A percentile compares a stretch with the other conserved stretches of the same genome.
These are phyloP conservation scores for Epinotia ramella DNA, from an alignment of 2,888 invertebrate genomes.

Conservation along the genomic window DNA sequence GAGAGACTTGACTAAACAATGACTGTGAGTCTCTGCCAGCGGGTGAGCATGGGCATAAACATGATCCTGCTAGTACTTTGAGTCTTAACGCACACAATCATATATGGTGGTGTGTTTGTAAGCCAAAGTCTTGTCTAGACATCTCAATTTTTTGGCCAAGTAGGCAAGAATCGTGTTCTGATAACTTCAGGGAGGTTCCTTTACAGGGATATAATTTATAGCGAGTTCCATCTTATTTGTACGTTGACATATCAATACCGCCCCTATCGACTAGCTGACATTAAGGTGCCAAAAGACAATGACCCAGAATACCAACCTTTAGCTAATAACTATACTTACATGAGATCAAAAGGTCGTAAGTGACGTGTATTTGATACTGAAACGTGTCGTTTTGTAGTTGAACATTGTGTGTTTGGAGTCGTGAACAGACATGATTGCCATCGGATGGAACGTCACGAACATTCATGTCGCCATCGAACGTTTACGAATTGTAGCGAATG, in stretches of 20 bases:
- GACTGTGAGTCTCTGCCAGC: too few species aligned
- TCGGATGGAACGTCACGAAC: conserved; percentile 74
- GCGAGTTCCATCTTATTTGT: conserved; percentile 20
- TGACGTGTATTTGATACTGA: background rate
- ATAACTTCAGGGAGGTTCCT: too few species aligned
- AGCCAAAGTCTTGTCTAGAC: too few species aligned
- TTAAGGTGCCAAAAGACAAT: conserved; percentile 42
- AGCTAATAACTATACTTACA: conserved; percentile 62
- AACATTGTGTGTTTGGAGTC: conserved; percentile 59
- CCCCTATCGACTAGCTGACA: conserved; percentile 32
- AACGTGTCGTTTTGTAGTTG: conserved; percentile 5
- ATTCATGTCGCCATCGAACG: conserved; percentile 65
- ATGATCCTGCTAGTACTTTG: too few species aligned
- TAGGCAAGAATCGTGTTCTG: too few species aligned
- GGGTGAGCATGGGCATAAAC: too few species aligned
- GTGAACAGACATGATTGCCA: conserved; percentile 79
- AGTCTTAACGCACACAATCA: too few species aligned
- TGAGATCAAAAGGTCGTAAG: background rate
- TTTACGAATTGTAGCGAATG: conserved; percentile 61
- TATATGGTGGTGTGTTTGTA: too few species aligned
- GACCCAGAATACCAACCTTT: conserved; percentile 60
- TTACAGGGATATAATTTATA: background rate
- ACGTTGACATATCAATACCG: conserved; percentile 24
- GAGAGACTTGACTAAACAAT: too few species aligned
- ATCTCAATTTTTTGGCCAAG: too few species aligned